Evolutionary conservation across 1,140 invertebrate species (phyloP).

Genomic region (Agrypnia vestita): DNA sequence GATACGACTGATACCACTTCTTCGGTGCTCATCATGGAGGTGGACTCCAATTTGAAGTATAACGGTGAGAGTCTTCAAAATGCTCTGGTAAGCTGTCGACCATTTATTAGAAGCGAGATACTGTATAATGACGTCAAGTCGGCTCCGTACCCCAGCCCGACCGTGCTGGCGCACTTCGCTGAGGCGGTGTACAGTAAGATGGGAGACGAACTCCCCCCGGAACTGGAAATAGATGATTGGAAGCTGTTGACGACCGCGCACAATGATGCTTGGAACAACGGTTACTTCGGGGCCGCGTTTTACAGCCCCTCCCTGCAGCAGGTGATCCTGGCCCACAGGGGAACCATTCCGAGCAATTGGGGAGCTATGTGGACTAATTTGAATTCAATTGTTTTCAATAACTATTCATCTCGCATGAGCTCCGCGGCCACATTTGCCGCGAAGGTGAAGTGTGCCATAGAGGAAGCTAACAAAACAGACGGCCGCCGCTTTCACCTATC

Average conservation of each 20-base stretch:
- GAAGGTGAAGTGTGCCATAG: background rate
- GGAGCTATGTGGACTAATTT: background rate
- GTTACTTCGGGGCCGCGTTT: background rate
- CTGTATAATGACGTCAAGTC: too few relatives aligned
- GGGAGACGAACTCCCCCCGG: too few relatives aligned
- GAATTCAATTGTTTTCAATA: background rate
- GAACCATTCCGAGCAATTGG: background rate
- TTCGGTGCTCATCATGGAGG: too few relatives aligned
- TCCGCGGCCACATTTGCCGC: background rate
- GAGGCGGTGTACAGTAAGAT: too few relatives aligned
- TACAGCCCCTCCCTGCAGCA: background rate
- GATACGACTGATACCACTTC: too few relatives aligned
- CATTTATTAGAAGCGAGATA: too few relatives aligned
- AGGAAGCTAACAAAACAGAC: background rate
- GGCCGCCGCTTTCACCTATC: background rate
- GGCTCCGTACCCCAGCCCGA: too few relatives aligned
- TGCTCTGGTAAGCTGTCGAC: too few relatives aligned
- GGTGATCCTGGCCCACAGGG: constrained; percentile 9
- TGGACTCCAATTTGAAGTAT: too few relatives aligned
- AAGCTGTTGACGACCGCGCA: background rate
- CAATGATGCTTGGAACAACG: background rate
- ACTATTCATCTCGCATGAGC: background rate
- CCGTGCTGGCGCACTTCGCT: too few relatives aligned
- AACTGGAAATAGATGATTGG: background rate
- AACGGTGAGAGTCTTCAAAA: too few relatives aligned